These are phyloP conservation scores for Dicentrarchus labrax DNA, from an alignment of 2,113 vertebrate genomes.

Conservation along the genomic window DNA sequence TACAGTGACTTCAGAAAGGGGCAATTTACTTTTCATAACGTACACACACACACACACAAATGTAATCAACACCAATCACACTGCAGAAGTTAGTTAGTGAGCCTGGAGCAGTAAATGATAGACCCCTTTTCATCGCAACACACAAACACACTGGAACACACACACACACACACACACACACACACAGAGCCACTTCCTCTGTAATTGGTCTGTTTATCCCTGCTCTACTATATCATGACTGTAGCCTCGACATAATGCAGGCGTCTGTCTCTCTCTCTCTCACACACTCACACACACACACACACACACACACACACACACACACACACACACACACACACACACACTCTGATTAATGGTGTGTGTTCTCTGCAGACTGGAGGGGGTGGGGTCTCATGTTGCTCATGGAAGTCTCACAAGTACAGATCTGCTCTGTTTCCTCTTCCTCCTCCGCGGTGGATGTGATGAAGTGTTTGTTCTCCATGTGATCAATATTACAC, in stretches of 20 bases:
- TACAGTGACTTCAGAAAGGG: slow-evolving; percentile 53
- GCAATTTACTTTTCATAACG: slow-evolving; percentile 68
- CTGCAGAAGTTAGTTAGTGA: slow-evolving; percentile 67
- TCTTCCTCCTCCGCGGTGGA: not conserved
- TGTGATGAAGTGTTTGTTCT: not conserved
- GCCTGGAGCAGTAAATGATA: slow-evolving; percentile 72
- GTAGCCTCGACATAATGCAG: slow-evolving; percentile 60
- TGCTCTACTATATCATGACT: slow-evolving; percentile 65
- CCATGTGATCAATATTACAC: not conserved
- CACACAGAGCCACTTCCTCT: slow-evolving; percentile 70
- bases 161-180: slow-evolving; percentile 18
- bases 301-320: slow-evolving; percentile 23
- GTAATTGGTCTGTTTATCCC: slow-evolving; percentile 78
- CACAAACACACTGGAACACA: slow-evolving; percentile 10
- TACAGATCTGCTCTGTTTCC: not conserved
- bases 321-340: not conserved
- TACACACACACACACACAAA: slow-evolving; percentile 45
- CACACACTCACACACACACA: slow-evolving; percentile 10
- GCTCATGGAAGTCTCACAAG: not conserved
- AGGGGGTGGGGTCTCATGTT: not conserved
- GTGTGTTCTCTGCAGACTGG: slow-evolving; percentile 40
- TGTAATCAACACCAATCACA: slow-evolving; percentile 74
- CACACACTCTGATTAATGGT: slow-evolving; percentile 46
- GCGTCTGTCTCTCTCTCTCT: slow-evolving; percentile 28
- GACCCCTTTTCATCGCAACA: slow-evolving; percentile 44